Base-by-base conservation (phyloP, 2,888 invertebrate species). In the Acanthosepion pharaonis region DNA sequence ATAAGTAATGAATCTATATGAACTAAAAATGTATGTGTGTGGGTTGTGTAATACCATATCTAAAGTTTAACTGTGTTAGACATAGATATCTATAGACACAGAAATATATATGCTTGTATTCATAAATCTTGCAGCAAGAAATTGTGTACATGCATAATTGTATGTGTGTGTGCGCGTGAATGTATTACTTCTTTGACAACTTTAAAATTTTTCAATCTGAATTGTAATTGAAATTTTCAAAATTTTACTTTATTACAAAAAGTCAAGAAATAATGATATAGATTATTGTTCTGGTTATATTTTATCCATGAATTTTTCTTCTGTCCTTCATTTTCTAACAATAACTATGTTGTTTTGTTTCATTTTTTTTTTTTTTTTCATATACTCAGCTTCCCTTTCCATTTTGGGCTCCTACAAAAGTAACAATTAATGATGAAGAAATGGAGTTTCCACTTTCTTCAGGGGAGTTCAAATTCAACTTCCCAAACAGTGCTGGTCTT, bases 401-500 rank as follows among this genome's bases (percentile, higher is more conserved):
- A 25, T 96, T 96, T 51, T 96, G 96, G 96, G 94, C 95, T 93
- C 96, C 96, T 33, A 95, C 95, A 15, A 95, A 95, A 64, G 95
- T 96, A 6, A 95, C 93, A 5, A 95, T 96, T 20, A 95, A 96
- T 9, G 95, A 95, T 33, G 95, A 95, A 91, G 53, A 53, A 20
- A 91, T 94, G 20, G 95, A 95, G 18, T 96, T 96, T 93, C 95
- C 96, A 3, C 94, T 96, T 42, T 96, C 96, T 33, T 8, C 78
- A 8, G 25, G 28, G 8, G 95, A 95, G 9, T 94, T 94, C n/a
- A 94, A 94, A 28, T 96, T 96, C 78, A 95, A 96, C 94, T 96
- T 94, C 95, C 6, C 5, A 0, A 96, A 96, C 94, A 95, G 96
- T 94, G 95, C 95, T 42, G 96, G 96, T 15, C 94, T 97, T 33